These are phyloP conservation scores for Bimastos eiseni DNA, from an alignment of 2,888 invertebrate genomes.

Conservation along the genomic window DNA sequence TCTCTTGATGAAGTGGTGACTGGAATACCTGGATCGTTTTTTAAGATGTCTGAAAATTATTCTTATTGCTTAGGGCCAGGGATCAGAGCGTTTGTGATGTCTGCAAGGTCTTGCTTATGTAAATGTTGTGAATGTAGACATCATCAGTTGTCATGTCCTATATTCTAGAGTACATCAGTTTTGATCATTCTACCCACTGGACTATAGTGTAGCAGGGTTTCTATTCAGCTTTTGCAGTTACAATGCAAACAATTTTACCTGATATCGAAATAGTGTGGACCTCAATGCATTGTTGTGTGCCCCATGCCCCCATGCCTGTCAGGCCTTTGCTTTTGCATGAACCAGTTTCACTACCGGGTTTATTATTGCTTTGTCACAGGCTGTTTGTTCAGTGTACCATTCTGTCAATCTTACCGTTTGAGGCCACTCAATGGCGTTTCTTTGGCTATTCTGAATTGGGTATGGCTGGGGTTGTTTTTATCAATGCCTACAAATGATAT, in stretches of 20 bases:
- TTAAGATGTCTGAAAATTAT: not conserved
- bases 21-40: not conserved
- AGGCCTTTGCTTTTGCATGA: not conserved
- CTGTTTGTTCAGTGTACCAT: not conserved
- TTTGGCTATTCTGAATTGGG: not conserved
- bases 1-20: not conserved
- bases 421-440: not conserved
- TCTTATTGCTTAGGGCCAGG: not conserved
- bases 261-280: not conserved
- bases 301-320: not conserved
- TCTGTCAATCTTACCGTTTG: not conserved
- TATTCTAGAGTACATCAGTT: not conserved
- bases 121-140: not conserved
- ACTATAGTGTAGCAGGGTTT: no score
- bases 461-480: not conserved
- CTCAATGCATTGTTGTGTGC: not conserved
- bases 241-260: not conserved
- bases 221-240: not conserved
- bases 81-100: not conserved
- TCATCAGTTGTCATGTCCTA: not conserved
- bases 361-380: not conserved
- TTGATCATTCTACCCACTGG: no score
- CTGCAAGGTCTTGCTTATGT: not conserved
- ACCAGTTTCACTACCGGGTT: not conserved
- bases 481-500: not conserved